Evolutionary conservation across 2,888 invertebrate genomes (phyloP).

Genomic region (Hetaerina titia): DNA sequence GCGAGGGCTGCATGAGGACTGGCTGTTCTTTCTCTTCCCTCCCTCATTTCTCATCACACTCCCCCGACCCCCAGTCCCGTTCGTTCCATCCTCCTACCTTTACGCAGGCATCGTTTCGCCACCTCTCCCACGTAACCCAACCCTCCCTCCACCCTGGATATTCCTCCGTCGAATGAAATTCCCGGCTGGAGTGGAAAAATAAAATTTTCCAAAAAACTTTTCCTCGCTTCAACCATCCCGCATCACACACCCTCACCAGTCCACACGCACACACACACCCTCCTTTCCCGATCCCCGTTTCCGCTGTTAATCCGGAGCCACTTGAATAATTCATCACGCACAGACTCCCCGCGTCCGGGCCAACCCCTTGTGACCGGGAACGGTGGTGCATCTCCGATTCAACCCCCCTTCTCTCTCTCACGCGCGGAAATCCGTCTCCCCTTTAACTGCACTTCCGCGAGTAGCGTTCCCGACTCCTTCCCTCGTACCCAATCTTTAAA

Average conservation of each 20-base stretch:
- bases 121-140: no score
- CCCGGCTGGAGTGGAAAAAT: background rate
- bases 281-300: background rate
- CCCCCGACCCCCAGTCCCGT: no score
- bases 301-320: background rate
- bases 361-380: background rate
- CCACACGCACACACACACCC: background rate
- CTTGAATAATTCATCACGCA: slow-evolving; percentile 53
- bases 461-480: background rate
- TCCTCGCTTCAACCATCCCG: background rate
- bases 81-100: no score
- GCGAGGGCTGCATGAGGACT: no score
- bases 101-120: no score
- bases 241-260: no score
- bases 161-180: background rate
- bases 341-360: slow-evolving; percentile 28
- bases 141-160: background rate
- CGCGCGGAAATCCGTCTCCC: background rate
- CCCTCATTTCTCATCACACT: no score
- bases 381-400: background rate
- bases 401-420: background rate
- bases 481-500: background rate
- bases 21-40: no score
- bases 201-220: background rate
- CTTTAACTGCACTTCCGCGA: background rate